Percentiles rank a stretch among this genome's conserved stretches.
phyloP scores from a whole-genome alignment of 2,888 invertebrate genomes.

The Chrysolina oricalcia region DNA sequence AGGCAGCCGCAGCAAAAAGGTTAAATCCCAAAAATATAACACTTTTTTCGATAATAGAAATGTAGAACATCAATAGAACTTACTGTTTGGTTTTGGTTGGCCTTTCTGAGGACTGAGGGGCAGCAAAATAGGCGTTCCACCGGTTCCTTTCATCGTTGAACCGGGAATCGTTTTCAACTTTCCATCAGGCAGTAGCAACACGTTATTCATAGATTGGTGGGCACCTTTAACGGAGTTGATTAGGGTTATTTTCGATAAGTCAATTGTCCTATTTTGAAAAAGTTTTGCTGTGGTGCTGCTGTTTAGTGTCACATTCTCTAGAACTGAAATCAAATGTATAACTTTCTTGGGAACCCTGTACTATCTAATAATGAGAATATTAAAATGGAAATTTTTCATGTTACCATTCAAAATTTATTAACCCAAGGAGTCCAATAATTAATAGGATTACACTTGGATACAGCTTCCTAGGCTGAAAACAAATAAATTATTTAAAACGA shows the following conservation, averaged over 20 bases:
- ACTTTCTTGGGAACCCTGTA: not conserved
- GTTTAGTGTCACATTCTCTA: constrained; percentile 68
- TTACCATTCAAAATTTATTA: not conserved
- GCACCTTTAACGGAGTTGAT: constrained; percentile 59
- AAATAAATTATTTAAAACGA: too few relatives aligned
- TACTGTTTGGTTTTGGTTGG: constrained; percentile 40
- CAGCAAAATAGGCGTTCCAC: constrained; percentile 55
- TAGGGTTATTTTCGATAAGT: constrained; percentile 66
- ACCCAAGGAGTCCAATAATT: too few relatives aligned
- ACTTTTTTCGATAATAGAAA: too few relatives aligned
- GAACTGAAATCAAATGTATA: constrained; percentile 60
- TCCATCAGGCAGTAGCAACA: constrained; percentile 68
- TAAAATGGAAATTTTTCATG: not conserved
- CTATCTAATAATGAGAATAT: not conserved
- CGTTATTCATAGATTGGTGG: constrained; percentile 60
- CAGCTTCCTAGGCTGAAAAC: not conserved
- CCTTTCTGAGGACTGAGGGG: constrained; percentile 50
- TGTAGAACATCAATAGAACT: constrained; percentile 23
- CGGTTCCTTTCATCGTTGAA: constrained; percentile 48
- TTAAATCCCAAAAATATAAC: too few relatives aligned
- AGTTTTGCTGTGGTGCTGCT: constrained; percentile 60
- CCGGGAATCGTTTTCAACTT: constrained; percentile 62
- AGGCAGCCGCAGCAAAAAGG: too few relatives aligned
- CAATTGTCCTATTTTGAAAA: constrained; percentile 63
- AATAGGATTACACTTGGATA: not conserved